Base-by-base conservation (phyloP, 1,140 invertebrate genomes). In the Vollenhovia emeryi region DNA sequence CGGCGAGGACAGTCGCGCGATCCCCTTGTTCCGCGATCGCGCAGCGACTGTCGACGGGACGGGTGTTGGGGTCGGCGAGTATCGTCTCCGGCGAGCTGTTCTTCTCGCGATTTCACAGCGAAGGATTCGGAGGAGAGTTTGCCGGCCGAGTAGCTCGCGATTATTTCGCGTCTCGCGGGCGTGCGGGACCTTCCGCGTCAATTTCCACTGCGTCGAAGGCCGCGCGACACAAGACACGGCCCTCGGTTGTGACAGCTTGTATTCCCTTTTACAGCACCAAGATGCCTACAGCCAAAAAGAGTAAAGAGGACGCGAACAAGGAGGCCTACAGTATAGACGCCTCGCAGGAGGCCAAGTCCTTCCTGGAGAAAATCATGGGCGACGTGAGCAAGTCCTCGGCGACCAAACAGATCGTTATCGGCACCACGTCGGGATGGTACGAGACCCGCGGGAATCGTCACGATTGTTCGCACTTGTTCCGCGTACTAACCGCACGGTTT, bases 381-480 rank as follows among this genome's bases (percentile, higher is more conserved):
- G 97, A 98, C 93, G 96, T 98, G 74, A 97, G 97, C 79, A 97
- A 98, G 94, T 96, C 96, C 66, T 98, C 98, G 11, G 97, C 97
- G 30, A 97, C 97, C 0, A 98, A 98, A 95, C 98, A 99, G 95
- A 96, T 99, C 69, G 93, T 97, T 88, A 96, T 99, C 94, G 98
- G 98, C 84, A 97, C 97, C 85, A 96, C 97, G 40, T 97, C 98
- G 91, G 98, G 98, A 96, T 99, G 98, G 98, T 98, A 96, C 4
- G 1, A 0, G 40, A 13, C 9, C 36, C 36, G 18, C 11, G n/a
- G n/a, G 13, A 71, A n/a, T 73, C 60, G 68, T 74, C 66, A 60
- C 52, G 15, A 62, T 33, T 76, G 66, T 59, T 80, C 60, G 55
- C n/a, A n/a, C n/a, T 66, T 43, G 15, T 18, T 9, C 45, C 0